A percentile compares a stretch with the other conserved stretches of the same genome.
These are phyloP conservation scores for Matsumyia berberina DNA, from an alignment of 2,888 invertebrate genomes.

Conservation along the genomic window DNA sequence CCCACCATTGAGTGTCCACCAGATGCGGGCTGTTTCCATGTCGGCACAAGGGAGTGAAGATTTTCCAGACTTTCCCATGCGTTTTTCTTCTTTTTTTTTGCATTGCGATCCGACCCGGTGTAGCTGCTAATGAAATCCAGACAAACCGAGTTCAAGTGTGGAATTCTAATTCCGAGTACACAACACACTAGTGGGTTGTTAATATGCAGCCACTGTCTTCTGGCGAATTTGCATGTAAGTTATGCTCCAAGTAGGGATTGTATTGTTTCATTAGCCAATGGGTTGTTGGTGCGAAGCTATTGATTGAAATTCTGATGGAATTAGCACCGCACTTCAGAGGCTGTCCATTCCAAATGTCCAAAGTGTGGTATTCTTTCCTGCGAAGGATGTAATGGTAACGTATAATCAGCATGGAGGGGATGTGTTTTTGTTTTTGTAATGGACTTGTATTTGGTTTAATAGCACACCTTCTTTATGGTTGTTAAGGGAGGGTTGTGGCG, in stretches of 20 bases:
- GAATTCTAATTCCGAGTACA: slow-evolving; percentile 53
- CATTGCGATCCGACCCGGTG: slow-evolving; percentile 2
- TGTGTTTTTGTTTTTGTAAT: not conserved
- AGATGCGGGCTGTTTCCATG: slow-evolving; percentile 49
- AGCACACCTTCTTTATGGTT: slow-evolving; percentile 11
- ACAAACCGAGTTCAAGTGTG: slow-evolving; percentile 49
- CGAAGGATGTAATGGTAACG: not conserved
- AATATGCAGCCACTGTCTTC: slow-evolving; percentile 60
- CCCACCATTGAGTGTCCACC: slow-evolving; percentile 36
- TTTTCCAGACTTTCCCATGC: not conserved
- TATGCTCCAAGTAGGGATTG: slow-evolving; percentile 40
- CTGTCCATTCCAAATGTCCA: not conserved
- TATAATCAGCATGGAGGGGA: no score
- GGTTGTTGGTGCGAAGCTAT: slow-evolving; percentile 47
- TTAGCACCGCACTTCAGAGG: slow-evolving; percentile 13
- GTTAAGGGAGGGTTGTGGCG: slow-evolving; percentile 8
- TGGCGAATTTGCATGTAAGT: slow-evolving; percentile 58
- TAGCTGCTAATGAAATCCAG: slow-evolving; percentile 47
- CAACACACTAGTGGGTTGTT: slow-evolving; percentile 40
- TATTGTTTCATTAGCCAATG: slow-evolving; percentile 11
- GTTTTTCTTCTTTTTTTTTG: no score
- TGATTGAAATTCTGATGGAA: slow-evolving; percentile 31
- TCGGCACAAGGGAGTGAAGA: not conserved
- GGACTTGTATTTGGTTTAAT: not conserved
- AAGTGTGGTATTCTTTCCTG: not conserved